Evolutionary conservation across 92 coral and sea anemone genomes (phyloP).

Genomic region (Phenganax subtilis): DNA sequence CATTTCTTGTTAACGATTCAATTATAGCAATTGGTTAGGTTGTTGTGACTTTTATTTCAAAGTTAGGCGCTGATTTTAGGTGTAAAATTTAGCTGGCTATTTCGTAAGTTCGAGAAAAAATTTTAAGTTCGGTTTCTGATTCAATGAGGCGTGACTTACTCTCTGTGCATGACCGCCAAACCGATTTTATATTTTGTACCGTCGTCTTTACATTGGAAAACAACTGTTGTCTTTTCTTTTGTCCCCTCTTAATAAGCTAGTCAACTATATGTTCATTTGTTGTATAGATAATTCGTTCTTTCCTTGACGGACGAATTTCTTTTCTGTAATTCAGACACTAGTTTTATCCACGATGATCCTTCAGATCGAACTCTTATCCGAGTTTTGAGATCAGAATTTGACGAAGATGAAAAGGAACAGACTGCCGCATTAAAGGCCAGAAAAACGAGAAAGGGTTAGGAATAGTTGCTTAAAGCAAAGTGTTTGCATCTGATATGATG

Average conservation of each 20-base stretch:
- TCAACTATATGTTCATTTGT: too few relatives aligned
- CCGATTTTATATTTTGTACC: background rate
- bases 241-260: too few relatives aligned
- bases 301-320: background rate
- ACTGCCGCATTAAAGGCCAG: constrained; percentile 45
- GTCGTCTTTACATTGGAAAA: too few relatives aligned
- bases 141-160: constrained; percentile 39
- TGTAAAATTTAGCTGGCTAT: background rate
- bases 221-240: too few relatives aligned
- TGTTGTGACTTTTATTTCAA: background rate
- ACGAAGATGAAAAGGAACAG: constrained; percentile 68
- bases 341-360: constrained; percentile 28
- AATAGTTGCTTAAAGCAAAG: too few relatives aligned
- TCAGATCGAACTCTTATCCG: constrained; percentile 82
- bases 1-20: background rate
- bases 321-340: background rate
- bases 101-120: background rate
- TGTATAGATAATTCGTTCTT: too few relatives aligned
- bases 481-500: too few relatives aligned
- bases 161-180: constrained; percentile 7
- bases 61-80: background rate
- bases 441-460: constrained; percentile 50
- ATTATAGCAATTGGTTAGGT: background rate
- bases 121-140: constrained; percentile 14
- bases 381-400: constrained; percentile 81